A percentile compares a stretch with the other conserved stretches of the same genome.
Evolutionary conservation across 1,140 invertebrate species (phyloP).

Genomic region (Caenorhabditis elegans): WBcel235 BX284604.4:4975001-4975500

Average conservation of each 20-base stretch:
- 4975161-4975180: slow-evolving; percentile 77
- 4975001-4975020: slow-evolving; percentile 96
- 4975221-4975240: no score
- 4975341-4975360: slow-evolving; percentile 73
- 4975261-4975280: no score
- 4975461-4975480: slow-evolving; percentile 74
- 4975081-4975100: no score
- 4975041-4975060: slow-evolving; percentile 87
- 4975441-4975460: slow-evolving; percentile 78
- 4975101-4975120: slow-evolving; percentile 74
- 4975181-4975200: slow-evolving; percentile 79
- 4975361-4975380: slow-evolving; percentile 79
- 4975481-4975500: slow-evolving; percentile 72
- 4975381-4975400: slow-evolving; percentile 71
- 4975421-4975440: slow-evolving; percentile 76
- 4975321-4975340: slow-evolving; percentile 79
- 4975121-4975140: slow-evolving; percentile 78
- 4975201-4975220: no score
- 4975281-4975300: no score
- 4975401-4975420: slow-evolving; percentile 78
- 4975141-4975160: slow-evolving; percentile 85
- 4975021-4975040: slow-evolving; percentile 88
- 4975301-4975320: no score
- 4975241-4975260: no score
- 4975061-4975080: slow-evolving; percentile 25